Evolutionary conservation across 2,888 invertebrate species (phyloP).

Genomic region (Plemyria rubiginata): DNA sequence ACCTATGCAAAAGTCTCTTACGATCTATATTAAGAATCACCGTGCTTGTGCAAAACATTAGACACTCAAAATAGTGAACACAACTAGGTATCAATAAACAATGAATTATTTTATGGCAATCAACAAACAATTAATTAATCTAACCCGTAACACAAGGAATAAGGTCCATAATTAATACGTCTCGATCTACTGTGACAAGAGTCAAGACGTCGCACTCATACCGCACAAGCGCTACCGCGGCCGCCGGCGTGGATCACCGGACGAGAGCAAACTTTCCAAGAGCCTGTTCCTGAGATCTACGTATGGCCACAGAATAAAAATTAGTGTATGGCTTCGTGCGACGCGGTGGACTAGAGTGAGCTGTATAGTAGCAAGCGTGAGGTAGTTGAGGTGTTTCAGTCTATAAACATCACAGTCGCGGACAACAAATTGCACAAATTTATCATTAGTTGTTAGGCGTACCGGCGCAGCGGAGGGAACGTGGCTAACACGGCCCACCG

Average conservation of each 20-base stretch:
- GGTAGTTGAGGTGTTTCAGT: constrained; percentile 86
- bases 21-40: constrained; percentile 68
- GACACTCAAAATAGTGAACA: constrained; percentile 66
- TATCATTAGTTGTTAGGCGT: constrained; percentile 68
- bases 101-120: constrained; percentile 78
- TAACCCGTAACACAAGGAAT: constrained; percentile 73
- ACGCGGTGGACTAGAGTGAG: constrained; percentile 80
- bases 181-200: constrained; percentile 69
- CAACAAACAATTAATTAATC: constrained; percentile 65
- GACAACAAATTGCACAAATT: constrained; percentile 83
- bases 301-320: constrained; percentile 32
- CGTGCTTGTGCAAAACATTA: constrained; percentile 75
- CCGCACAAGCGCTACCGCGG: constrained; percentile 2
- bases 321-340: constrained; percentile 53
- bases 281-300: constrained; percentile 31
- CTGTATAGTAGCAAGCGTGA: constrained; percentile 77
- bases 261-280: neutral
- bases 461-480: constrained; percentile 59
- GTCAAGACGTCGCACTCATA: constrained; percentile 59
- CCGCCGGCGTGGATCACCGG: neutral
- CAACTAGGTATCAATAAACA: constrained; percentile 68
- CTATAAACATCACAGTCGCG: constrained; percentile 89
- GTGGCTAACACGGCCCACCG: constrained; percentile 59
- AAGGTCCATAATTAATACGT: constrained; percentile 62
- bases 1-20: constrained; percentile 51